phyloP scores from a whole-genome alignment of 2,797 vertebrate genomes.

The Graptemys geographica region DNA sequence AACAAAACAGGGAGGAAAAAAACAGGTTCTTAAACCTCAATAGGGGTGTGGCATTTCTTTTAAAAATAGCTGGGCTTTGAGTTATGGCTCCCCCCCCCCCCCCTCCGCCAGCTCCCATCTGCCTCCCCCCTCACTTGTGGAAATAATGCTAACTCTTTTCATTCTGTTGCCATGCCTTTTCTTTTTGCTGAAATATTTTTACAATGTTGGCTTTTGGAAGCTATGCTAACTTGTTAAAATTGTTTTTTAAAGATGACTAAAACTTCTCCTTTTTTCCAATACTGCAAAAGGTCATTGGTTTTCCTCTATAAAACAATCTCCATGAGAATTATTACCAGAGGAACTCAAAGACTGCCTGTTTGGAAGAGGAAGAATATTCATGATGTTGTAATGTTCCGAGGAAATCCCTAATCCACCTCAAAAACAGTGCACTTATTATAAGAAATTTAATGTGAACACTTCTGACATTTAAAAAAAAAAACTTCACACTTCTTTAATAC shows the following conservation, averaged over 20 bases:
- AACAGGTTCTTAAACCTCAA: background rate
- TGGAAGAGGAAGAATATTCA: background rate
- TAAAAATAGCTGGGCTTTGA: background rate
- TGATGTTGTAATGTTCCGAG: background rate
- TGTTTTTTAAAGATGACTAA: conserved; percentile 27
- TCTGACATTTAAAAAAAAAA: background rate
- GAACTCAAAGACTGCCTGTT: background rate
- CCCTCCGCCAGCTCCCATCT: background rate
- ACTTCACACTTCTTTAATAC: background rate
- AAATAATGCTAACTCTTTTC: background rate
- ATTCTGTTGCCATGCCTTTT: background rate
- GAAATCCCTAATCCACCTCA: background rate
- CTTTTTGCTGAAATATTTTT: background rate
- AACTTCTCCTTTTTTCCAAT: background rate
- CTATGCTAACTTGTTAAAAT: conserved; percentile 25
- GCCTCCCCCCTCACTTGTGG: background rate
- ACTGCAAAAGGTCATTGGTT: background rate
- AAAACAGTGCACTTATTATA: background rate
- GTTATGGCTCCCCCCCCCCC: background rate
- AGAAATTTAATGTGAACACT: background rate
- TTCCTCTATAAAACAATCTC: background rate
- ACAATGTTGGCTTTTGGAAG: conserved; percentile 1
- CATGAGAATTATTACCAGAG: background rate
- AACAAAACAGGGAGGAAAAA: background rate
- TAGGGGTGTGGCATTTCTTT: background rate